phyloP scores from a whole-genome alignment of 2,888 invertebrate species.

The Ophion ellenae region DNA sequence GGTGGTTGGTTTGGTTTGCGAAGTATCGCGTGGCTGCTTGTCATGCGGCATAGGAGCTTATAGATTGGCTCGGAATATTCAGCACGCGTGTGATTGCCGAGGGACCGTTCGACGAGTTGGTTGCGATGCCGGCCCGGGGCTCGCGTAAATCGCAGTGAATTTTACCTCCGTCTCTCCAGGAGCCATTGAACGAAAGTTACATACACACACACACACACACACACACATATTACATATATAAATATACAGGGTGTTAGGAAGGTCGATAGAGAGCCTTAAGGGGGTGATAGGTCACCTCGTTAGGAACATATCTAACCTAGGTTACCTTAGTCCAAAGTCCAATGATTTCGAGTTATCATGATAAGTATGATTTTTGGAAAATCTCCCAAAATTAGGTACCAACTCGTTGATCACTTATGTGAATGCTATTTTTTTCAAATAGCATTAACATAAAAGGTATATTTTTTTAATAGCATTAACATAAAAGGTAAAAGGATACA shows the following conservation, averaged over 20 bases:
- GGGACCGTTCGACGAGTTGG: slow-evolving; percentile 38
- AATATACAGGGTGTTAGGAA: background rate
- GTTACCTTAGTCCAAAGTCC: too few species aligned
- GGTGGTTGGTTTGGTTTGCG: slow-evolving; percentile 14
- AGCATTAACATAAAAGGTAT: too few species aligned
- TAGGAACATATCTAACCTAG: too few species aligned
- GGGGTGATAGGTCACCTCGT: too few species aligned
- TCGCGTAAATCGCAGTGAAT: slow-evolving; percentile 63
- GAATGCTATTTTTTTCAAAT: background rate
- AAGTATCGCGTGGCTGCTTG: slow-evolving; percentile 62
- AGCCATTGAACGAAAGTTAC: slow-evolving; percentile 25
- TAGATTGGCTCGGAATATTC: slow-evolving; percentile 65
- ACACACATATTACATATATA: background rate
- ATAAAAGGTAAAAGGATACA: too few species aligned
- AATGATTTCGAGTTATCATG: too few species aligned
- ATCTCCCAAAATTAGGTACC: too few species aligned
- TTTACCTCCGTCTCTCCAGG: slow-evolving; percentile 26
- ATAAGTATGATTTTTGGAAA: too few species aligned
- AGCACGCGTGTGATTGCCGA: slow-evolving; percentile 66
- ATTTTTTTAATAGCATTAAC: background rate
- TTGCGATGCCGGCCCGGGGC: slow-evolving; percentile 41
- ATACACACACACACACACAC: background rate
- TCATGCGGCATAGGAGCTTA: slow-evolving; percentile 52
- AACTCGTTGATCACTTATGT: too few species aligned
- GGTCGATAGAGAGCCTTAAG: too few species aligned